A percentile compares a stretch with the other conserved stretches of the same genome.
phyloP scores from a whole-genome alignment of 30 jellyfish, hydroid and myxozoan genomes.

The Chrysaora quinquecirrha region DNA sequence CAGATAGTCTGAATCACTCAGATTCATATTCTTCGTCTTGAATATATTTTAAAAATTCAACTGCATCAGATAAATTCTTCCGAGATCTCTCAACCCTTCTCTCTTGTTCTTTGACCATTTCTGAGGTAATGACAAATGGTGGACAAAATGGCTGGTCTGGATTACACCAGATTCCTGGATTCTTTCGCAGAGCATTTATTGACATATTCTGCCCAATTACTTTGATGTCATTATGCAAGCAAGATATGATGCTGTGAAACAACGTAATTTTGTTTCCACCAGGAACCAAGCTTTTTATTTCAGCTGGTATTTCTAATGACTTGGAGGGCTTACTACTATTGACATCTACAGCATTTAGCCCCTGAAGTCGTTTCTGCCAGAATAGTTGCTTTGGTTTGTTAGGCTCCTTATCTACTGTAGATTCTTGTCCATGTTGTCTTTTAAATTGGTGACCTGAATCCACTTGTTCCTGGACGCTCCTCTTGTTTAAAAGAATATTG shows the following conservation, averaged over 20 bases:
- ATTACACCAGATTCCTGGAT: constrained; percentile 90
- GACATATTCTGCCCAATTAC: constrained; percentile 94
- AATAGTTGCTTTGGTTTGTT: constrained; percentile 89
- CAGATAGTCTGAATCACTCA: no score
- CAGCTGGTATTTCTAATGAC: constrained; percentile 57
- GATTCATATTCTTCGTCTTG: constrained; percentile 87
- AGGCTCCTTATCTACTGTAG: constrained; percentile 44
- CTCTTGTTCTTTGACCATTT: constrained; percentile 81
- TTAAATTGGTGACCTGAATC: constrained; percentile 79
- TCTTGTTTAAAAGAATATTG: neutral
- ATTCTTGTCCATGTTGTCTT: constrained; percentile 69
- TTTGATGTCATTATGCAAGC: constrained; percentile 58
- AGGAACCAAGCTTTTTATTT: constrained; percentile 72
- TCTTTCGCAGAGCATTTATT: constrained; percentile 79
- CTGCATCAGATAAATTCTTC: constrained; percentile 83
- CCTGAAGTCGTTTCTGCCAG: constrained; percentile 93
- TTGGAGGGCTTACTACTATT: constrained; percentile 56
- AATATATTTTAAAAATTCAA: constrained; percentile 70
- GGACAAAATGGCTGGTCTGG: constrained; percentile 94
- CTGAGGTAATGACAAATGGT: constrained; percentile 73
- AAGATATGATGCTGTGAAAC: constrained; percentile 70
- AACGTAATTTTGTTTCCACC: constrained; percentile 78
- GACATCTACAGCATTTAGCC: constrained; percentile 66
- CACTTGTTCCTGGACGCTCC: constrained; percentile 62
- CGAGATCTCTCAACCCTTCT: constrained; percentile 80